Evolutionary conservation across 2,888 invertebrate genomes (phyloP).

Genomic region (Fragum fragum): DNA sequence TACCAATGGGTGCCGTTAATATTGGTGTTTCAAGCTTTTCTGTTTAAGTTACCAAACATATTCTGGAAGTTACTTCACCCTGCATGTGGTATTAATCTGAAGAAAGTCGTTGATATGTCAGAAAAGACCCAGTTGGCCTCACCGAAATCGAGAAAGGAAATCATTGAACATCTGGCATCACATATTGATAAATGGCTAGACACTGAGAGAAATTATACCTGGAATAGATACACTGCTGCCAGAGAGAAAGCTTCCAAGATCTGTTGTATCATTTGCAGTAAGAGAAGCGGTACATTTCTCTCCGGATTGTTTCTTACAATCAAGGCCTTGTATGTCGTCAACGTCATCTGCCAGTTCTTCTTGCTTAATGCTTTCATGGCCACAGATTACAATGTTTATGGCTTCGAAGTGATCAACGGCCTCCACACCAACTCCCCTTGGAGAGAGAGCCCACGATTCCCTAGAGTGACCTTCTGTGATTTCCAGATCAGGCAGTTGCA

Average conservation of each 20-base stretch:
- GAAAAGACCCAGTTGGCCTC: constrained; percentile 77
- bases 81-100: constrained; percentile 78
- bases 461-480: constrained; percentile 81
- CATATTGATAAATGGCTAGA: constrained; percentile 81
- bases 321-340: constrained; percentile 81
- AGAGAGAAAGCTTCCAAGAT: constrained; percentile 71
- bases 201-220: constrained; percentile 77
- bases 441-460: constrained; percentile 76
- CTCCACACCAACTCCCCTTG: constrained; percentile 69
- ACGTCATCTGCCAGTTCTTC: constrained; percentile 84
- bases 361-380: constrained; percentile 82
- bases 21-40: constrained; percentile 75
- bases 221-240: constrained; percentile 74
- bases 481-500: constrained; percentile 81
- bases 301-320: constrained; percentile 81
- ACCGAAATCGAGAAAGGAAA: constrained; percentile 74
- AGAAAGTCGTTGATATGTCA: constrained; percentile 78
- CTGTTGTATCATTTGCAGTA: constrained; percentile 80
- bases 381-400: constrained; percentile 79
- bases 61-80: constrained; percentile 75
- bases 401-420: constrained; percentile 79
- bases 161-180: constrained; percentile 73
- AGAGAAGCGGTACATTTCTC: constrained; percentile 82
- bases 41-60: constrained; percentile 78
- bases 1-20: constrained; percentile 81